Conservation (phyloP, 2,797 vertebrate genomes). For the Melanotaenia parkinsoni region DNA sequence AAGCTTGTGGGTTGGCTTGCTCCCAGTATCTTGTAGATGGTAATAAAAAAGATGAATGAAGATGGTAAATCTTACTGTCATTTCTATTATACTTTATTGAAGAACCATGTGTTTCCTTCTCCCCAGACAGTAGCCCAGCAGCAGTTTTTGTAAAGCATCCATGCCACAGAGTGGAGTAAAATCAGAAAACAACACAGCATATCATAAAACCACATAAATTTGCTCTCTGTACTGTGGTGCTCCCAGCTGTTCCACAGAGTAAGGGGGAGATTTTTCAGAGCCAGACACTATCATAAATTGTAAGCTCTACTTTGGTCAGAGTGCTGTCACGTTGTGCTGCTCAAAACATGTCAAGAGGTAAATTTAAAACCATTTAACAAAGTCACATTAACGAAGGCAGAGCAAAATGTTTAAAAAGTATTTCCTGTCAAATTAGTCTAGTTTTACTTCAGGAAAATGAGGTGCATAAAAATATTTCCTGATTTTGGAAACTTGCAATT, state of each 20-base stretch:
- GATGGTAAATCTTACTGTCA: conserved; percentile 78
- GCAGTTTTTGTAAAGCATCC: conserved; percentile 64
- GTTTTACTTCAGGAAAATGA: not conserved
- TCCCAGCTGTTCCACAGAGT: conserved; percentile 42
- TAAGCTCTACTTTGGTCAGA: conserved; percentile 2
- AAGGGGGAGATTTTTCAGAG: conserved; percentile 39
- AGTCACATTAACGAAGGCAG: not conserved
- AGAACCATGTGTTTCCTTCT: conserved; percentile 66
- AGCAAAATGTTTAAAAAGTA: not conserved
- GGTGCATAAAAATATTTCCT: not conserved
- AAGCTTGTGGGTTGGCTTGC: conserved; percentile 47
- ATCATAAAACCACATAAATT: conserved; percentile 66
- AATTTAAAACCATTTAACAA: not conserved
- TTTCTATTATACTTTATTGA: conserved; percentile 80
- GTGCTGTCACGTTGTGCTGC: conserved; percentile 1
- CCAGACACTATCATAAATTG: conserved; percentile 34
- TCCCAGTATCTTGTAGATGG: conserved; percentile 56
- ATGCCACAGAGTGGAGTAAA: conserved; percentile 55
- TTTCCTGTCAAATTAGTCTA: not conserved
- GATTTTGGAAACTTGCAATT: too few relatives aligned
- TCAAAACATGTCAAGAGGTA: not conserved
- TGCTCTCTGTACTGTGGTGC: conserved; percentile 32
- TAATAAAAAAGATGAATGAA: conserved; percentile 77
- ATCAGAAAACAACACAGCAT: conserved; percentile 72
- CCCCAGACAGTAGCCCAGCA: conserved; percentile 61